phyloP scores from a whole-genome alignment of 2,113 vertebrate genomes.

The Platichthys stellatus region DNA sequence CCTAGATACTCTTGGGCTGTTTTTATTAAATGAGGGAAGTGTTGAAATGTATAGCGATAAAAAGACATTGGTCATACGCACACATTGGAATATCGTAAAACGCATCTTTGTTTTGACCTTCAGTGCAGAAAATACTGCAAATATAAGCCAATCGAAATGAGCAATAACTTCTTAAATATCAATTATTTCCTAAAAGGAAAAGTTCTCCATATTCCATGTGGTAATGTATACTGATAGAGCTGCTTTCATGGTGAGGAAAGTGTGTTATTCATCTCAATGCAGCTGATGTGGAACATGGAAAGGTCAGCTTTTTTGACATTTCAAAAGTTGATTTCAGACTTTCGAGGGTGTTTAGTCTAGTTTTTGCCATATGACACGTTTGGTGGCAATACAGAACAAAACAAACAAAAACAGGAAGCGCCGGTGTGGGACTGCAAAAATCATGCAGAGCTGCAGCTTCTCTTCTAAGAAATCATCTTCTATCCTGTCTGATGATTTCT shows the following conservation, averaged over 20 bases:
- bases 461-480: slow-evolving; percentile 33
- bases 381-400: slow-evolving; percentile 8
- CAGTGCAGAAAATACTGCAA: slow-evolving; percentile 2
- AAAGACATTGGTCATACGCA: slow-evolving; percentile 16
- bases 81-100: slow-evolving; percentile 15
- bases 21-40: neutral
- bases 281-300: neutral
- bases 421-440: slow-evolving; percentile 25
- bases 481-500: slow-evolving; percentile 42
- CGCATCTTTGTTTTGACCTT: neutral
- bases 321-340: slow-evolving; percentile 1
- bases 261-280: slow-evolving; percentile 12
- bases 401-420: slow-evolving; percentile 22
- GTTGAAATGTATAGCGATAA: neutral
- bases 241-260: neutral
- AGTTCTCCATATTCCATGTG: slow-evolving; percentile 38
- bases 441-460: slow-evolving; percentile 37
- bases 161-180: slow-evolving; percentile 8
- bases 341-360: neutral
- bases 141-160: slow-evolving; percentile 34
- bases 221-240: neutral
- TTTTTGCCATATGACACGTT: slow-evolving; percentile 13
- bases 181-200: slow-evolving; percentile 35
- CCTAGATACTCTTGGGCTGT: neutral
- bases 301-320: neutral